Evolutionary conservation across 2,797 vertebrate species (phyloP).

Genomic region (Chloroceryle amazona): DNA sequence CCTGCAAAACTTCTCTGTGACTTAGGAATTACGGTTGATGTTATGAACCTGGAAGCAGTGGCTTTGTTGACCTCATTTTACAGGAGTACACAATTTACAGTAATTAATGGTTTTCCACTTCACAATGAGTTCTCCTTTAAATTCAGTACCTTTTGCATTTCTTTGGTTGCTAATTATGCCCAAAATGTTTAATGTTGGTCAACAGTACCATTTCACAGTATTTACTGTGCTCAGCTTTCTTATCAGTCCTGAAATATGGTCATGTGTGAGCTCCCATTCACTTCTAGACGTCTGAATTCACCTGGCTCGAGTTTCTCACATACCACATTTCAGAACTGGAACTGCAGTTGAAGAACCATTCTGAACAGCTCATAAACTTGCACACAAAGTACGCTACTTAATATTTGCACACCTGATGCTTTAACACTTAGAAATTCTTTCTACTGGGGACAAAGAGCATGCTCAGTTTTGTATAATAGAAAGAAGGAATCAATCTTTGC

Average conservation of each 20-base stretch:
- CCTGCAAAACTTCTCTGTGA: neutral
- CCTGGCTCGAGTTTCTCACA: neutral
- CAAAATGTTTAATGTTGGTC: neutral
- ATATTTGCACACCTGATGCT: neutral
- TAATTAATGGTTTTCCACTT: neutral
- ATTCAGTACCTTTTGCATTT: neutral
- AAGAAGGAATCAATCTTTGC: neutral
- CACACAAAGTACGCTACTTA: neutral
- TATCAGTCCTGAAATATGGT: neutral
- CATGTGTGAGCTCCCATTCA: neutral
- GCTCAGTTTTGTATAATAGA: neutral
- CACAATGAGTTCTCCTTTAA: neutral
- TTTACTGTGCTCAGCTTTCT: neutral
- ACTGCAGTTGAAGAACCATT: neutral
- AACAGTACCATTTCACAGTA: neutral
- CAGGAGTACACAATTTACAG: neutral
- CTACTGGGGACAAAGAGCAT: neutral
- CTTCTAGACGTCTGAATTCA: neutral
- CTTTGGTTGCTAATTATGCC: neutral
- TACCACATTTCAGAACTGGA: neutral
- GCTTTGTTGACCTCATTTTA: neutral
- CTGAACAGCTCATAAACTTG: neutral
- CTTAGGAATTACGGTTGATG: fast-evolving
- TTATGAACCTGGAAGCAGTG: neutral
- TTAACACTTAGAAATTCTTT: neutral